phyloP scores from a whole-genome alignment of 2,888 invertebrate species.

The Harpagoxenus sublaevis region DNA sequence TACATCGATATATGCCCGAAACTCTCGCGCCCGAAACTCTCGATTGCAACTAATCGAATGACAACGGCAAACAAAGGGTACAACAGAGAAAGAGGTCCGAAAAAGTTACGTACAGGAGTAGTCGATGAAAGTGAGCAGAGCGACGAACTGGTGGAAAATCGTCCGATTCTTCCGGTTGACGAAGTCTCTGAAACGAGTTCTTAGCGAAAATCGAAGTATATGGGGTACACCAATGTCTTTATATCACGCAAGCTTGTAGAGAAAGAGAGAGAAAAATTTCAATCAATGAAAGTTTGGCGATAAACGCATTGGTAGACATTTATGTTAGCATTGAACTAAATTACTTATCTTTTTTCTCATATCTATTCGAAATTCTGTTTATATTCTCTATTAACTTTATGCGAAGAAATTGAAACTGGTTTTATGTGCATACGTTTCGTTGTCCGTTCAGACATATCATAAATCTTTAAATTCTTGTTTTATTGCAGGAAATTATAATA shows the following conservation, averaged over 20 bases:
- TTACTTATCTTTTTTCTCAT: background rate
- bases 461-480: background rate
- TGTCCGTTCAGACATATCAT: too few species aligned
- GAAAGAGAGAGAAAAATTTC: constrained; percentile 48
- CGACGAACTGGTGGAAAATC: constrained; percentile 56
- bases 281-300: constrained; percentile 37
- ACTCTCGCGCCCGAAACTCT: constrained; percentile 4
- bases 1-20: constrained; percentile 47
- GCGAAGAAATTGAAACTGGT: background rate
- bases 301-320: constrained; percentile 49
- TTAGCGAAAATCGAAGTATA: constrained; percentile 57
- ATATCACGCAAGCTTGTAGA: constrained; percentile 17
- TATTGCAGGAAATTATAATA: background rate
- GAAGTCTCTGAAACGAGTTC: constrained; percentile 56
- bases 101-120: constrained; percentile 29
- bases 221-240: constrained; percentile 61
- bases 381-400: background rate
- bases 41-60: constrained; percentile 49
- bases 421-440: background rate
- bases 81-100: background rate
- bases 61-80: constrained; percentile 51
- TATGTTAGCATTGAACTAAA: background rate
- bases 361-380: background rate
- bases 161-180: constrained; percentile 61
- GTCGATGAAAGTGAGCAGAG: constrained; percentile 2